These are phyloP conservation scores for Halcyon senegalensis DNA, from an alignment of 2,113 vertebrate genomes.

Conservation along the genomic window DNA sequence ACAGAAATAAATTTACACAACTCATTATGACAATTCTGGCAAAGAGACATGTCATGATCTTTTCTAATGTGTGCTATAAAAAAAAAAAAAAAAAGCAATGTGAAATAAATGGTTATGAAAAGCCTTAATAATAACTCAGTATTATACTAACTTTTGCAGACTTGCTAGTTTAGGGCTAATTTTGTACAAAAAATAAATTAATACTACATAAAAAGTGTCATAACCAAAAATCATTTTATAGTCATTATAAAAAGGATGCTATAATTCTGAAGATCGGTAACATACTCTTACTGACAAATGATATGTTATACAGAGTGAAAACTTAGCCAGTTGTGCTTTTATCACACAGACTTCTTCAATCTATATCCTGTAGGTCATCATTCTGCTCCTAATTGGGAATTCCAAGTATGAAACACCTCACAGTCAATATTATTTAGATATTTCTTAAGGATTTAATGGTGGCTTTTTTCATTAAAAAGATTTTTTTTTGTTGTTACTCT, in stretches of 20 bases:
- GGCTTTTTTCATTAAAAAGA: neutral
- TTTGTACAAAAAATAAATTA: slow-evolving; percentile 35
- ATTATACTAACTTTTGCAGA: neutral
- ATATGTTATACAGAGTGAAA: neutral
- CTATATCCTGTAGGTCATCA: neutral
- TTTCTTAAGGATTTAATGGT: neutral
- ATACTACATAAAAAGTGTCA: neutral
- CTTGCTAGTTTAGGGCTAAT: neutral
- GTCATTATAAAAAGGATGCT: neutral
- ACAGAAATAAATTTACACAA: neutral
- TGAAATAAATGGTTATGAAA: neutral
- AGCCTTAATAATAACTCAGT: neutral
- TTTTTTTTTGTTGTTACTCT: neutral
- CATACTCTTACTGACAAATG: neutral
- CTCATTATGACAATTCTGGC: neutral
- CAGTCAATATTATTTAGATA: neutral
- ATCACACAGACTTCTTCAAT: neutral
- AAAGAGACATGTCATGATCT: neutral
- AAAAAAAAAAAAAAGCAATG: neutral
- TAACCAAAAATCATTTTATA: slow-evolving; percentile 20
- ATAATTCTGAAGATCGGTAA: neutral
- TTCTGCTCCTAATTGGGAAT: slow-evolving; percentile 5
- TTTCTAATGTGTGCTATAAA: neutral
- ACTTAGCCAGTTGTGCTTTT: slow-evolving; percentile 4
- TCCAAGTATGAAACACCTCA: neutral